Evolutionary conservation across 2,113 vertebrate genomes (phyloP).

Genomic region (Lophotis ruficrista): DNA sequence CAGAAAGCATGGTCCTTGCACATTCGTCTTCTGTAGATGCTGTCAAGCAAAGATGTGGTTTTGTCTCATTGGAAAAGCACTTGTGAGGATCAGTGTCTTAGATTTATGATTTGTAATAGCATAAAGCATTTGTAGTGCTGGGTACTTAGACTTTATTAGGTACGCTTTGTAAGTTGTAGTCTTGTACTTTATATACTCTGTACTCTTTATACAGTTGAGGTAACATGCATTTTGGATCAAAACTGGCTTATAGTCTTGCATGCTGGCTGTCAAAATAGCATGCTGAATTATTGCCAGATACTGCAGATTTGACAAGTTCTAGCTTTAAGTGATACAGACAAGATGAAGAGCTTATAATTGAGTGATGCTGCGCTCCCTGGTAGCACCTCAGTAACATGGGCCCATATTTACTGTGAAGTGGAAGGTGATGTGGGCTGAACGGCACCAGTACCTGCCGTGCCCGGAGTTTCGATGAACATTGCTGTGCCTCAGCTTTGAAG

Average conservation of each 20-base stretch:
- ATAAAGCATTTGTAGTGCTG: not conserved
- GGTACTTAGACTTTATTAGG: not conserved
- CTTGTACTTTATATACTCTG: not conserved
- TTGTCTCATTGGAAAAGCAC: not conserved
- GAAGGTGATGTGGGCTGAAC: not conserved
- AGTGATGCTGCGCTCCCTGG: accelerated
- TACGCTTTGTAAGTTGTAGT: not conserved
- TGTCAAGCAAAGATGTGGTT: not conserved
- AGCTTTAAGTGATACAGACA: accelerated
- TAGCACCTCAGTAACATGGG: not conserved
- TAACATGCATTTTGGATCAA: not conserved
- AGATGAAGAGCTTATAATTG: not conserved
- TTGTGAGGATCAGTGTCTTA: not conserved
- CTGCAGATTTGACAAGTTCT: not conserved
- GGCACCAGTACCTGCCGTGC: not conserved
- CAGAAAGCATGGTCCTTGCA: accelerated
- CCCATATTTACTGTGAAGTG: not conserved
- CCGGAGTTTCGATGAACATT: not conserved
- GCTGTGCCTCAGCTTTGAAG: not conserved
- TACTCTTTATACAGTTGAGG: not conserved
- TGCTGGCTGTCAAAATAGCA: not conserved
- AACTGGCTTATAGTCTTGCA: not conserved
- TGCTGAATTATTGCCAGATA: accelerated
- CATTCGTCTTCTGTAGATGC: not conserved
- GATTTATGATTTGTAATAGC: not conserved